Evolutionary conservation across 2,888 invertebrate genomes (phyloP).

Genomic region (Cryptus armator): DNA sequence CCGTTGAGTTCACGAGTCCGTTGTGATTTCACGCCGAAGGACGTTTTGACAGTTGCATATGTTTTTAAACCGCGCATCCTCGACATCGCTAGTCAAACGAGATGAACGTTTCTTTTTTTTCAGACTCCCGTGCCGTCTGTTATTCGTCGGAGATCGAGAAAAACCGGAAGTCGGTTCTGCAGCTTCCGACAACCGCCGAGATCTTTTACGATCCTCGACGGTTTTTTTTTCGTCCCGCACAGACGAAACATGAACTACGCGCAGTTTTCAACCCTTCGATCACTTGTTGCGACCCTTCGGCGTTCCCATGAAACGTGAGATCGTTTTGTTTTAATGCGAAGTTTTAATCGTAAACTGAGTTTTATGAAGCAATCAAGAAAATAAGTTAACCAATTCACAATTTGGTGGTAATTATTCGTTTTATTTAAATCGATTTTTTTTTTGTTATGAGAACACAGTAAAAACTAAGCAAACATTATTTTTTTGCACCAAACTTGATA

Average conservation of each 20-base stretch:
- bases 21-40: not conserved
- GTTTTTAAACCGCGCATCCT: slow-evolving; percentile 57
- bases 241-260: no score
- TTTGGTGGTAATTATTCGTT: slow-evolving; percentile 52
- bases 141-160: not conserved
- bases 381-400: not conserved
- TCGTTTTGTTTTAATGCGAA: no score
- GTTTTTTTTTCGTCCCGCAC: not conserved
- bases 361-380: not conserved
- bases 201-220: slow-evolving; percentile 23
- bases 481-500: slow-evolving; percentile 71
- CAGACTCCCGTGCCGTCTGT: no score
- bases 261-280: no score
- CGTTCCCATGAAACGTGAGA: no score
- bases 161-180: slow-evolving; percentile 27
- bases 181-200: slow-evolving; percentile 34
- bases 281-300: no score
- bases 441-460: slow-evolving; percentile 76
- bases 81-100: slow-evolving; percentile 59
- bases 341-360: no score
- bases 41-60: slow-evolving; percentile 39
- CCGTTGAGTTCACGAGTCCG: not conserved
- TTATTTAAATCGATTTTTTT: slow-evolving; percentile 71
- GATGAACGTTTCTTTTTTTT: slow-evolving; percentile 1
- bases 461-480: slow-evolving; percentile 69